Evolutionary conservation across 2,113 vertebrate genomes (phyloP), one percentile per base, ranked within the genome.

Genomic region (Microcebus tavaratra): DNA sequence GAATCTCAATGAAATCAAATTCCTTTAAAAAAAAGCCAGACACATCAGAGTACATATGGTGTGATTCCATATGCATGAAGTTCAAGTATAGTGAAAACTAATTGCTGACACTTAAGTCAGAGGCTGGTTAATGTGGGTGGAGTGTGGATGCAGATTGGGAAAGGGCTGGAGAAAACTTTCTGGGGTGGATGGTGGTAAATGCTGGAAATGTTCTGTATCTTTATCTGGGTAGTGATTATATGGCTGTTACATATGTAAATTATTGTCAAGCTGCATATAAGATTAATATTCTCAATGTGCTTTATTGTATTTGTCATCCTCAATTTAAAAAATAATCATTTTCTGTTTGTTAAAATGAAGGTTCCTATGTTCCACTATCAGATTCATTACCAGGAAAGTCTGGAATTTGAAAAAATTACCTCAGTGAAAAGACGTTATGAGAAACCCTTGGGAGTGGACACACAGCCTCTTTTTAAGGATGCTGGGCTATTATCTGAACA

Each of bases 261-360:
- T 92, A 78, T n/a, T 59, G 83, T 36, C 20, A 94, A 88, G 34
- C 14, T 72, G 3, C 55, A 81, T 2, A 63, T 4, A 81, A 65
- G 78, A 78, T 36, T 59, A 73, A 67, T 50, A 34, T 4, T 72
- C 11, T 75, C 65, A 88, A 53, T 53, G 6, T 3, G 59, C 42
- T 78, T 91, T 31, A 81, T 23, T 94, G n/a, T 48, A 89, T 39
- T 65, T 92, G 4, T 34, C 39, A 86, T 55, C 36, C 27, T 42
- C 31, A 79, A 65, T 73, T 96, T 70, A 14, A 39, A 13, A 88
- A 91, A 91, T 53, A 89, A 72, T 45, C 21, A 59, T 34, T 72
- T 72, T 75, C 55, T 79, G 5, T 90, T 83, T 57, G n/a, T 94
- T 88, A 87, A 90, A 89, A 96, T 14, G 21, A 14, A 81, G 59